Evolutionary conservation across 2,113 vertebrate genomes (phyloP), one percentile per base, ranked within the genome.

Genomic region (Atherinomorus stipes): DNA sequence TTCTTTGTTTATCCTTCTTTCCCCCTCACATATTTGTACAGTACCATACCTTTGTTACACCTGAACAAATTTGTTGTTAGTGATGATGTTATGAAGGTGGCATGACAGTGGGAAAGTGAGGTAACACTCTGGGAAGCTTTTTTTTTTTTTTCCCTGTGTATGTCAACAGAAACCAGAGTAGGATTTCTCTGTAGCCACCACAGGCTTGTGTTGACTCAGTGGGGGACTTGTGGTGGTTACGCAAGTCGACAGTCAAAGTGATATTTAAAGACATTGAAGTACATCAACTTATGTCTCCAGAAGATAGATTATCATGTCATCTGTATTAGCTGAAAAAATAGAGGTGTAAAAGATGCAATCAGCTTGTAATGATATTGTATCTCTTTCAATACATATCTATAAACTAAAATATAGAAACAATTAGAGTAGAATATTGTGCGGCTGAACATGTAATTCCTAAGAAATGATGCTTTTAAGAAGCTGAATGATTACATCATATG

Each of bases 161-260:
- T 88, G 78, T 86, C 80, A 89, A 91, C 80, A 92, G 84, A 90
- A 90, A 90, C 83, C 62, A 10, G 86, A 87, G 82, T 16, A 51
- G 40, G 61, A 50, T 71, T 87, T 79, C 73, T 81, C 53, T 71
- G 45, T 31, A 34, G 60, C 70, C 65, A 56, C 53, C 45, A 69
- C n/a, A 50, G 62, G 8, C 67, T 70, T 84, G 77, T 80, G 86
- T 88, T 78, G 56, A 75, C 64, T 76, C 69, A 68, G 44, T 86
- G 74, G 71, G 85, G 84, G 81, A 86, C 64, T 87, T 67, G 70
- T 60, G 28, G 25, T 64, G 34, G 74, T 87, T 88, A 75, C 21
- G n/a, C 80, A 86, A 91, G 64, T 54, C 64, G 64, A 59, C 47
- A 0, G 69, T 76, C 74, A 81, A 25, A 18, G 60, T 74, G 57